Percentiles rank a stretch among this genome's conserved stretches.
phyloP scores from a whole-genome alignment of 2,113 vertebrate species.

The Sceloporus tristichus region DNA sequence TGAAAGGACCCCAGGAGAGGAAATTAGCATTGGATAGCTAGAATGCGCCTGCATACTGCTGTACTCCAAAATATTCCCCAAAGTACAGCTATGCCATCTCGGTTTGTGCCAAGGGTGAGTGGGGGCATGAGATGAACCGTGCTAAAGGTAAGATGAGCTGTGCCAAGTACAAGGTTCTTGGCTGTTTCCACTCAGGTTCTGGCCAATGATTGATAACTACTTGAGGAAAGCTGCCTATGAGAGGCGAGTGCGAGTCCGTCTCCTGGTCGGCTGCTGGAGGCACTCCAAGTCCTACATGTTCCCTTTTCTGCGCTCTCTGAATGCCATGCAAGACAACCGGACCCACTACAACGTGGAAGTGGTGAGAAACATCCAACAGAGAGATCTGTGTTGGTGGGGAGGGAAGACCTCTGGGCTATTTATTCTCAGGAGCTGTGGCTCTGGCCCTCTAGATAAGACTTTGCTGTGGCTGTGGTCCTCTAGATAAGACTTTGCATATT shows the following conservation, averaged over 20 bases:
- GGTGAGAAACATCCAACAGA: constrained; percentile 72
- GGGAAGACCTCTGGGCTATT: not conserved
- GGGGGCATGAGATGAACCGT: rapidly evolving
- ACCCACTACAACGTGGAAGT: constrained; percentile 84
- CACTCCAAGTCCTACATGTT: constrained; percentile 82
- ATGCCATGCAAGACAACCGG: constrained; percentile 78
- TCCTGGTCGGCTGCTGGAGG: constrained; percentile 89
- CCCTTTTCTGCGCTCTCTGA: constrained; percentile 87
- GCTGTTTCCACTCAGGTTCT: constrained; percentile 81
- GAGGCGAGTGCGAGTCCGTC: constrained; percentile 76
- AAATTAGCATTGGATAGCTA: no score
- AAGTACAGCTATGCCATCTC: no score
- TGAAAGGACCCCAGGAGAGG: no score
- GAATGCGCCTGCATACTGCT: no score
- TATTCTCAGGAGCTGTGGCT: not conserved
- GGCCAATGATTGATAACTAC: constrained; percentile 85
- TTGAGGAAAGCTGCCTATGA: constrained; percentile 83
- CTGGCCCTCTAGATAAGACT: not conserved
- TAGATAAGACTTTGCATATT: not conserved
- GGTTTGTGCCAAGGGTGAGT: not conserved
- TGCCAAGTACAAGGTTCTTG: not conserved
- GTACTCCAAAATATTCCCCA: no score
- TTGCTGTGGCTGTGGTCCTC: no score
- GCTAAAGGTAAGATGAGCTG: no score
- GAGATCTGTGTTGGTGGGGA: not conserved